These are phyloP conservation scores for Lissonota sp. DNA, from an alignment of 2,888 invertebrate species.

Conservation along the genomic window DNA sequence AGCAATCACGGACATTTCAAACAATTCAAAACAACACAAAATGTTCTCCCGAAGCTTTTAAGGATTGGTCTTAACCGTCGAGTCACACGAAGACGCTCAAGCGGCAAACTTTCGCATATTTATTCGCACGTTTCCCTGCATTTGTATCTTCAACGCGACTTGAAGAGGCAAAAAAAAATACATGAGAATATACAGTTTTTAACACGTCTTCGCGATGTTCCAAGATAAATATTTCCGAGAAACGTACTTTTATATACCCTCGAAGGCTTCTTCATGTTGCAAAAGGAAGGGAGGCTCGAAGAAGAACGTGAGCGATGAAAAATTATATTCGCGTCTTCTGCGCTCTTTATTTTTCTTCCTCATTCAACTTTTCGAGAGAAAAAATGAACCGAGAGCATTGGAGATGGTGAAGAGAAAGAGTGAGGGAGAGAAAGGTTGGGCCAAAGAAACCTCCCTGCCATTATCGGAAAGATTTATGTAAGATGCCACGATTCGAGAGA, in stretches of 20 bases:
- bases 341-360: slow-evolving; percentile 25
- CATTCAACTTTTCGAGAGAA: slow-evolving; percentile 43
- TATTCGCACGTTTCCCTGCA: not conserved
- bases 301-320: slow-evolving; percentile 41
- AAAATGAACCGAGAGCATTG: not conserved
- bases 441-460: slow-evolving; percentile 45
- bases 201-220: not conserved
- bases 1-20: no score
- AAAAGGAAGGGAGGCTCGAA: slow-evolving; percentile 14
- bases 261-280: not conserved
- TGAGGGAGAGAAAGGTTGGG: slow-evolving; percentile 22
- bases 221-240: not conserved
- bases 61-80: no score
- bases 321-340: slow-evolving; percentile 26
- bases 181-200: not conserved
- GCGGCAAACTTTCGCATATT: no score
- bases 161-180: not conserved
- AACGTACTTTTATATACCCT: slow-evolving; percentile 11
- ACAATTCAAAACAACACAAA: no score
- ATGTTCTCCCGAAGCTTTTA: no score
- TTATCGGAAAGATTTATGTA: slow-evolving; percentile 58
- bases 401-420: not conserved
- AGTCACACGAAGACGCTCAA: no score
- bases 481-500: slow-evolving; percentile 40
- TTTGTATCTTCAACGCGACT: not conserved